These are phyloP conservation scores for Drosophila murphyi DNA, from an alignment of 1,140 invertebrate species.

Conservation along the genomic window DNA sequence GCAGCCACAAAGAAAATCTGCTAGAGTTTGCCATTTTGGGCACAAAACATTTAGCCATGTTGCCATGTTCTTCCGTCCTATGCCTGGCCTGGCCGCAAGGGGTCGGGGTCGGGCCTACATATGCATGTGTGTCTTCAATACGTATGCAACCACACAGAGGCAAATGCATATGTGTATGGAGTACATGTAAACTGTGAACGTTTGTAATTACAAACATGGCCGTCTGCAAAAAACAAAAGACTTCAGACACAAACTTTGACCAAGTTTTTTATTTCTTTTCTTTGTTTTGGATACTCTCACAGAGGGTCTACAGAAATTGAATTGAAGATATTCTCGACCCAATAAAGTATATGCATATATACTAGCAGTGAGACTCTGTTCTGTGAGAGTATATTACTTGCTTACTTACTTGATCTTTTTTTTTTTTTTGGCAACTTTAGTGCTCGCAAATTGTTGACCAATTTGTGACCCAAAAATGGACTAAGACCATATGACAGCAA, in stretches of 20 bases:
- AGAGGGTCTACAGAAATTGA: neutral
- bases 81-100: slow-evolving; percentile 4
- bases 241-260: slow-evolving; percentile 47
- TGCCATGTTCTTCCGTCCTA: slow-evolving; percentile 35
- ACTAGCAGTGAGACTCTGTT: too few species aligned
- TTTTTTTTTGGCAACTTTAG: slow-evolving; percentile 17
- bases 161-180: neutral
- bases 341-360: neutral
- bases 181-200: slow-evolving; percentile 27
- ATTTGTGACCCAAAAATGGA: slow-evolving; percentile 47
- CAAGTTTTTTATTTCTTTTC: neutral
- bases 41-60: slow-evolving; percentile 70
- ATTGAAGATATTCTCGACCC: neutral
- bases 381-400: neutral
- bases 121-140: neutral
- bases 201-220: slow-evolving; percentile 66
- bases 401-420: neutral
- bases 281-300: neutral
- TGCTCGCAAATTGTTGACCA: slow-evolving; percentile 47
- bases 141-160: slow-evolving; percentile 1
- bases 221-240: slow-evolving; percentile 48
- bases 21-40: slow-evolving; percentile 76
- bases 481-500: slow-evolving; percentile 48
- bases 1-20: slow-evolving; percentile 62
- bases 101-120: slow-evolving; percentile 14